These are phyloP conservation scores for Drosophila bunnanda DNA, from an alignment of 2,888 invertebrate genomes.

Conservation along the genomic window DNA sequence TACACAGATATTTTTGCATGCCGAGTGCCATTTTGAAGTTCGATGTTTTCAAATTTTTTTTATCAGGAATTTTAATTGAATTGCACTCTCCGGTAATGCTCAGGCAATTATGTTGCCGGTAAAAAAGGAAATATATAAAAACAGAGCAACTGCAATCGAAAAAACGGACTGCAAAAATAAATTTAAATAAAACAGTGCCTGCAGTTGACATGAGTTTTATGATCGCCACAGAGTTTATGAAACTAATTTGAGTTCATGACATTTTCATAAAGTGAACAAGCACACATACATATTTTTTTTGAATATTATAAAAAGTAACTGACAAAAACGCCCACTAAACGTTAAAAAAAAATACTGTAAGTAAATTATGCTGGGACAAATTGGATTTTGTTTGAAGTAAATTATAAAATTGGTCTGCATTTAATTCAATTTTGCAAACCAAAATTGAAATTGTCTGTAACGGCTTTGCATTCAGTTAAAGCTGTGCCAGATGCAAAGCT, in stretches of 20 bases:
- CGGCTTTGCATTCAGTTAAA: slow-evolving; percentile 11
- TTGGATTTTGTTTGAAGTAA: slow-evolving; percentile 39
- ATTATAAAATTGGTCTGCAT: slow-evolving; percentile 36
- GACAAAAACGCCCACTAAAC: slow-evolving; percentile 20
- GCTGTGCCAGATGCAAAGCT: slow-evolving; percentile 3
- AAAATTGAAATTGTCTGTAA: slow-evolving; percentile 21
- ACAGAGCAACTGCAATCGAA: slow-evolving; percentile 5
- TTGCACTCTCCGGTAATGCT: slow-evolving; percentile 55
- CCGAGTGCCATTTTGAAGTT: slow-evolving; percentile 48
- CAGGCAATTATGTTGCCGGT: slow-evolving; percentile 55
- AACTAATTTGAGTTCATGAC: slow-evolving; percentile 48
- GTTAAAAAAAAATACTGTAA: slow-evolving; percentile 36
- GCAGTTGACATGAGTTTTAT: slow-evolving; percentile 42
- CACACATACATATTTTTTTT: slow-evolving; percentile 12
- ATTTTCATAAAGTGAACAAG: slow-evolving; percentile 25
- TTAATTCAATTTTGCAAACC: slow-evolving; percentile 40
- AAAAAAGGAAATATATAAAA: slow-evolving; percentile 19
- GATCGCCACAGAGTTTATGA: slow-evolving; percentile 47
- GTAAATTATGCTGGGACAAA: slow-evolving; percentile 31
- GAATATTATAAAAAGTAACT: slow-evolving; percentile 2
- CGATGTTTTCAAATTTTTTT: slow-evolving; percentile 33
- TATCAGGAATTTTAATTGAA: slow-evolving; percentile 54
- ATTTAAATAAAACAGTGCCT: slow-evolving; percentile 41
- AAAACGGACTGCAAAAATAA: slow-evolving; percentile 20
- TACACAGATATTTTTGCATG: slow-evolving; percentile 19